Evolutionary conservation across 2,888 invertebrate species (phyloP), one percentile per base, ranked within the genome.

Genomic region (Gibbula magus): DNA sequence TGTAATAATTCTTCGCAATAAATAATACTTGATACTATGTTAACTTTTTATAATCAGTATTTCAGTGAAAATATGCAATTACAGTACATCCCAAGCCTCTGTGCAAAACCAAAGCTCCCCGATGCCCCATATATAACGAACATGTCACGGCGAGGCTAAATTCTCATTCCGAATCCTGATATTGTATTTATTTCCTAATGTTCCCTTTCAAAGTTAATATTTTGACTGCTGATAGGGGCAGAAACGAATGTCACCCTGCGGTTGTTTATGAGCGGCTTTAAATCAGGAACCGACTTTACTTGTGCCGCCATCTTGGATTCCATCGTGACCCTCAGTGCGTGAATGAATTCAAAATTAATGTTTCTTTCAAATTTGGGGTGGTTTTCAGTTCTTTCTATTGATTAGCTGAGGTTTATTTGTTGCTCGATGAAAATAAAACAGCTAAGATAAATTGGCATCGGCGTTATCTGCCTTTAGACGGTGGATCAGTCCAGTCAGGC

Each of bases 131-230:
- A 70, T 29, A 70, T 70, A 32, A 70, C 29, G 39, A 32, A 32
- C 20, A 35, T 35, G 75, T 29, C 75, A 53, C 7, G 20, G 32
- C 18, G 54, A 8, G 54, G 75, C 54, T 53, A 54, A 75, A 75
- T 75, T 35, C 75, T 22, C 75, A 54, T 75, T 75, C 54, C 54
- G 54, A 54, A 35, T 29, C n/a, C 52, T 35, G 75, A 75, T 75
- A 75, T 75, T 75, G 53, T 75, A 54, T 75, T 75, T 75, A 75
- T 75, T 75, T 39, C 52, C 54, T 54, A 75, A 75, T 75, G 75
- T 54, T 35, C 35, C 32, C 32, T 35, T 22, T 53, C 18, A 75
- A 54, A 75, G 75, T 75, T 75, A 75, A 75, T 75, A 75, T 75
- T 75, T 75, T 75, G 53, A 53, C 53, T 75, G 75, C 29, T 75